Evolutionary conservation across 2,888 invertebrate genomes (phyloP).

Genomic region (Deroplatys truncata): DNA sequence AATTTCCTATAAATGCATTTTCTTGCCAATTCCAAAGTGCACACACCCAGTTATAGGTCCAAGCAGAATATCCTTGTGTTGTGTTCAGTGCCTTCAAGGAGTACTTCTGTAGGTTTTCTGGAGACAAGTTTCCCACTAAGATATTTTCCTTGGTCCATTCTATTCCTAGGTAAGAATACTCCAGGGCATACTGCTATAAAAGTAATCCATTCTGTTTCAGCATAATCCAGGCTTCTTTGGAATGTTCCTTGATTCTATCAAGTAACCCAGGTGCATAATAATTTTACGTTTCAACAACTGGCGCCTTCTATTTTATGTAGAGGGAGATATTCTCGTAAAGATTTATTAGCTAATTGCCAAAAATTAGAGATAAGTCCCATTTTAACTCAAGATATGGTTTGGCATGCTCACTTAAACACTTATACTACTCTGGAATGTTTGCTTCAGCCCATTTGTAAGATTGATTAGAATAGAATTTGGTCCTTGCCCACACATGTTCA

Average conservation of each 20-base stretch:
- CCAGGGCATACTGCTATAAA: conserved; percentile 45
- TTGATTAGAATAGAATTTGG: too few relatives aligned
- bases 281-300: conserved; percentile 54
- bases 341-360: conserved; percentile 12
- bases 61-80: conserved; percentile 61
- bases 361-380: conserved; percentile 42
- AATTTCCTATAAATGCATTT: background rate
- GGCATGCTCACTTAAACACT: conserved; percentile 8
- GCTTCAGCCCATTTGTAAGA: conserved; percentile 26
- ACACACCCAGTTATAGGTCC: conserved; percentile 74
- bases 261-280: conserved; percentile 69
- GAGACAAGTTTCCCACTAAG: conserved; percentile 72
- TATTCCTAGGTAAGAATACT: conserved; percentile 52
- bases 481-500: too few relatives aligned
- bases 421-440: conserved; percentile 29
- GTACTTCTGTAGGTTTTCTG: conserved; percentile 69
- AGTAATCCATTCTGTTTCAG: conserved; percentile 36
- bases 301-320: conserved; percentile 42
- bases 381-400: conserved; percentile 45
- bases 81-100: conserved; percentile 62
- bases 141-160: conserved; percentile 58
- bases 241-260: conserved; percentile 55
- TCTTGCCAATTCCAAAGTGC: conserved; percentile 40
- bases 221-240: conserved; percentile 46
- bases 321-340: conserved; percentile 33